Evolutionary conservation across 2,888 invertebrate species (phyloP).

Genomic region (Helobdella robusta): DNA sequence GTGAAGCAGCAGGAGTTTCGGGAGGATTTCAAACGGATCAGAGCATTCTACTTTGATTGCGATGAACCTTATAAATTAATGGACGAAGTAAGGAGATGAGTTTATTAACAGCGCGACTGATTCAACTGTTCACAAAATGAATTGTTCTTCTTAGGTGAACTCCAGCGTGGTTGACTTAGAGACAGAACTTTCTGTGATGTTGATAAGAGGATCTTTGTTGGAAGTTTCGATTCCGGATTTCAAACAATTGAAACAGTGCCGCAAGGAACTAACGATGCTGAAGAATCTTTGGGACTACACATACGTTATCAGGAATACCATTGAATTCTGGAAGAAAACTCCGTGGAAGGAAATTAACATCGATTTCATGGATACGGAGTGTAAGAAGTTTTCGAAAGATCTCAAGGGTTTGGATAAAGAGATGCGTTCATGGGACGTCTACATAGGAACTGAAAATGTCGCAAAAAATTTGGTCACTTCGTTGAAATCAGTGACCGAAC

Average conservation of each 20-base stretch:
- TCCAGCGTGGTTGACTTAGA: neutral
- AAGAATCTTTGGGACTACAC: conserved; percentile 93
- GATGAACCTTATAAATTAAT: conserved; percentile 46
- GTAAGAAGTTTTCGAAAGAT: conserved; percentile 85
- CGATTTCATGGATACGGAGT: conserved; percentile 95
- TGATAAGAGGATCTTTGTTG: conserved; percentile 80
- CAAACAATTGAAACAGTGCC: conserved; percentile 78
- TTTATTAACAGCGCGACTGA: too few relatives aligned
- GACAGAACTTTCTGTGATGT: conserved; percentile 55
- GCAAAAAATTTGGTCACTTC: conserved; percentile 95
- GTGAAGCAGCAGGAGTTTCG: conserved; percentile 69
- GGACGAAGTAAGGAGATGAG: conserved; percentile 39
- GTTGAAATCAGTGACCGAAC: conserved; percentile 80
- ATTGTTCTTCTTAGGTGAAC: neutral
- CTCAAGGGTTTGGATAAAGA: conserved; percentile 74
- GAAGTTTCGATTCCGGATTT: conserved; percentile 91
- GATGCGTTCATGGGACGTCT: conserved; percentile 88
- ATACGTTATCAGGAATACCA: conserved; percentile 74
- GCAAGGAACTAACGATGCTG: conserved; percentile 66
- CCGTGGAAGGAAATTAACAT: conserved; percentile 94
- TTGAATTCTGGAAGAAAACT: conserved; percentile 92
- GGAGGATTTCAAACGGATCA: conserved; percentile 66
- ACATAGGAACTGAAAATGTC: conserved; percentile 72
- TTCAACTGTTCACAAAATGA: too few relatives aligned
- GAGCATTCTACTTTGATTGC: conserved; percentile 47